Evolutionary conservation across 2,797 vertebrate species (phyloP).

Genomic region (Micromesistius poutassou): DNA sequence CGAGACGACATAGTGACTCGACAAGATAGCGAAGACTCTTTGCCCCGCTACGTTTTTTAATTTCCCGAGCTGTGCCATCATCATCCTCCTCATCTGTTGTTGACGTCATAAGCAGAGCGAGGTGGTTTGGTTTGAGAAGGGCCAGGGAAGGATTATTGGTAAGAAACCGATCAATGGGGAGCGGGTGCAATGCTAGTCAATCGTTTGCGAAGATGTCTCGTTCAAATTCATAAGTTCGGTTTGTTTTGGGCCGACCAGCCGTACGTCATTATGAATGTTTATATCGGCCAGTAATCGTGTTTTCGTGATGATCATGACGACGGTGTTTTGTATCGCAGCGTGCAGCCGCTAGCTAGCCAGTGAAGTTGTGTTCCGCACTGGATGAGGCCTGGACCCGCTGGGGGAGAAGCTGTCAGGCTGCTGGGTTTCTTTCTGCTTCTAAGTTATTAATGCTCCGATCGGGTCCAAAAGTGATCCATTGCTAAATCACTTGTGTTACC

Average conservation of each 20-base stretch:
- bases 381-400: conserved; percentile 58
- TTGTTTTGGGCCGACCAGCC: not conserved
- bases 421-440: conserved; percentile 51
- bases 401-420: conserved; percentile 38
- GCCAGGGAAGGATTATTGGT: conserved; percentile 84
- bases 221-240: not conserved
- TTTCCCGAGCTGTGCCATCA: conserved; percentile 23
- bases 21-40: conserved; percentile 68
- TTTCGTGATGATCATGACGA: conserved; percentile 2
- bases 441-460: conserved; percentile 63
- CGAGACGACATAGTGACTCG: conserved; percentile 77
- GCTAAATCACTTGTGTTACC: conserved; percentile 43
- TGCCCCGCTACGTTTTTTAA: conserved; percentile 41
- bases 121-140: conserved; percentile 80
- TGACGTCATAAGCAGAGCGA: conserved; percentile 59
- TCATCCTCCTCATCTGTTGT: conserved; percentile 33
- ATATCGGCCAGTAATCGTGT: not conserved
- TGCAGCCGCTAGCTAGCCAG: conserved; percentile 54
- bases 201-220: conserved; percentile 21
- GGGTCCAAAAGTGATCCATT: conserved; percentile 18
- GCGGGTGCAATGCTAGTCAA: conserved; percentile 57
- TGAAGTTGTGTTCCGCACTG: conserved; percentile 67
- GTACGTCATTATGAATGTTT: not conserved
- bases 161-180: conserved; percentile 73
- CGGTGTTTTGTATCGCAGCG: conserved; percentile 32